phyloP scores from a whole-genome alignment of 2,797 vertebrate species.

The Tangara arthus region DNA sequence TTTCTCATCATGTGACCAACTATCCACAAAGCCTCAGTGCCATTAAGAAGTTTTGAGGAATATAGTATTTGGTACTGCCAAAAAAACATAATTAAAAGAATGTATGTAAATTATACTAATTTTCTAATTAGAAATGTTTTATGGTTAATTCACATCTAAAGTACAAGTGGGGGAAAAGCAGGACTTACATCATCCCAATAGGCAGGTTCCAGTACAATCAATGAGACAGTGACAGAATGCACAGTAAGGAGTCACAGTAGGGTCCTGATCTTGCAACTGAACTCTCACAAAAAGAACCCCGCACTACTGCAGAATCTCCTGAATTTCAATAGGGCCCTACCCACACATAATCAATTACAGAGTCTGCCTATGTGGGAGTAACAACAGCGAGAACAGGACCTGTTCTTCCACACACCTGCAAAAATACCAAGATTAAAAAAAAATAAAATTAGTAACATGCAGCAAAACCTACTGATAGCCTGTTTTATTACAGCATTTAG shows the following conservation, averaged over 20 bases:
- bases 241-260: conserved; percentile 52
- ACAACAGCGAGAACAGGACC: conserved; percentile 32
- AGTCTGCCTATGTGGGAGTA: conserved; percentile 50
- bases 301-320: conserved; percentile 36
- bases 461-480: conserved; percentile 16
- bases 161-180: conserved; percentile 22
- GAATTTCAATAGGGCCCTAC: conserved; percentile 53
- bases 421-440: conserved; percentile 47
- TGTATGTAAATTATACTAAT: conserved; percentile 43
- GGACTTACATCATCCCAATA: conserved; percentile 62
- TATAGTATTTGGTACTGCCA: conserved; percentile 67
- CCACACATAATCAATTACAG: conserved; percentile 59
- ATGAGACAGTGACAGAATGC: conserved; percentile 59
- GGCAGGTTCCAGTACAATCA: conserved; percentile 58
- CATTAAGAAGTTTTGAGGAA: conserved; percentile 65
- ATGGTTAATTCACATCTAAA: conserved; percentile 44
- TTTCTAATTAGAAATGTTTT: conserved; percentile 11
- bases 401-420: conserved; percentile 60
- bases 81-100: conserved; percentile 68
- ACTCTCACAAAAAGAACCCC: conserved; percentile 50
- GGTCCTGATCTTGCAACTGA: conserved; percentile 55
- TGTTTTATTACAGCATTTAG: conserved; percentile 23
- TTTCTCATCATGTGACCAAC: conserved; percentile 66
- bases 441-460: conserved; percentile 37
- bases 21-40: conserved; percentile 64